Evolutionary conservation across 2,888 invertebrate species (phyloP), one percentile per base, ranked within the genome.

Genomic region (Bruchidius siliquastri): DNA sequence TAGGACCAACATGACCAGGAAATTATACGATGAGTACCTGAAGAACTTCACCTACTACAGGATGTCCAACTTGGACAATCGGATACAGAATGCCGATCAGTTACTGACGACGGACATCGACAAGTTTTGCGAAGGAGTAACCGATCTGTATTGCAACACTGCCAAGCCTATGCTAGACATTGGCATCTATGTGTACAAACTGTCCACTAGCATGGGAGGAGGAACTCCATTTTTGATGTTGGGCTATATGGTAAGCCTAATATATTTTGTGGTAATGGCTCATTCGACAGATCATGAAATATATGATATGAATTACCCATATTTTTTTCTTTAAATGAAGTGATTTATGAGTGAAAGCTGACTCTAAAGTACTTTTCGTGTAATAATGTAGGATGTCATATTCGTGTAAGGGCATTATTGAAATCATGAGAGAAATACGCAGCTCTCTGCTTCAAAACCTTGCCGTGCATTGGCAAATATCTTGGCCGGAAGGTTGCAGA

Each of bases 41-140:
- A 95, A 93, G 95, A 97, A 96, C 72, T 96, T 95, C 86, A 98
- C 98, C 2, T 99, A 97, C 87, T 99, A 99, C 88, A 95, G 97
- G 88, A 96, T 99, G 91, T 93, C 94, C 76, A 98, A 98, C 87
- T 88, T 98, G 81, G 98, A 99, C 87, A 96, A 95, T 83, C 90
- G 98, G 84, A 97, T 98, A 87, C 91, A 96, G 18, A 99, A 99
- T 88, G 96, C 97, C 0, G 99, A 99, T 87, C 98, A 99, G 85
- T 88, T 99, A 71, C 88, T 99, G 73, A 98, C 98, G 0, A 97
- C 96, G 0, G 99, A 99, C 85, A 95, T 99, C 0, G 99, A 99
- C 86, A 97, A 96, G 87, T 98, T 99, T 88, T 98, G 98, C 85
- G 96, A 96, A 80, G 95, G 96, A 73, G 93, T 97, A 66, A 95